Conservation (phyloP, 2,113 vertebrate species). For the Mystacornis crossleyi region DNA sequence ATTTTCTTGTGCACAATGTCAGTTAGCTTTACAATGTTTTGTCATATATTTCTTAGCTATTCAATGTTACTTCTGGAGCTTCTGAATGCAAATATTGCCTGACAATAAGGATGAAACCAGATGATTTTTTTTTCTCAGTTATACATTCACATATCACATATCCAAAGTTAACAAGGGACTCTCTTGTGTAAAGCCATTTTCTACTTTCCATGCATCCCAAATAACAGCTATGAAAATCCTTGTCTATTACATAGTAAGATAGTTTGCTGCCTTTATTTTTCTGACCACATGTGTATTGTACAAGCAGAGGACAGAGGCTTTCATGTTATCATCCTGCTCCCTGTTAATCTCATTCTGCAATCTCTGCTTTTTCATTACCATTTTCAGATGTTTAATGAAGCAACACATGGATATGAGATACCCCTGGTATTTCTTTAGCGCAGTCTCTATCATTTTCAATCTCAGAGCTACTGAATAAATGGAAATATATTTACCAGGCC, state of each 20-base stretch:
- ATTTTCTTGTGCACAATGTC: not conserved
- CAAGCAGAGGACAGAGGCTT: slow-evolving; percentile 7
- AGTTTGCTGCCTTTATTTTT: slow-evolving; percentile 33
- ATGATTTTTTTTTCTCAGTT: slow-evolving; percentile 28
- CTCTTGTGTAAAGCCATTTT: slow-evolving; percentile 21
- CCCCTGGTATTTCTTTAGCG: slow-evolving; percentile 1
- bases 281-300: not conserved
- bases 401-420: not conserved
- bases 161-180: slow-evolving; percentile 14
- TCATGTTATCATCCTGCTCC: slow-evolving; percentile 12
- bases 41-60: not conserved
- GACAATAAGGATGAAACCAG: slow-evolving; percentile 22
- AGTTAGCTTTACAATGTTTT: slow-evolving; percentile 5
- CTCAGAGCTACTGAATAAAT: slow-evolving; percentile 10
- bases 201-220: not conserved
- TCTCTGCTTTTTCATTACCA: slow-evolving; percentile 30
- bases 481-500: not conserved
- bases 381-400: slow-evolving; percentile 58
- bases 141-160: slow-evolving; percentile 6
- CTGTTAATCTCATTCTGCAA: slow-evolving; percentile 27
- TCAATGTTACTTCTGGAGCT: not conserved
- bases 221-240: slow-evolving; percentile 6
- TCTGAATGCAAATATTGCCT: slow-evolving; percentile 21
- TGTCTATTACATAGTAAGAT: not conserved
- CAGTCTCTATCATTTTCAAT: not conserved